A percentile compares a stretch with the other conserved stretches of the same genome.
phyloP scores from a whole-genome alignment of 2,113 vertebrate genomes.

The Poicephalus meyeri region DNA sequence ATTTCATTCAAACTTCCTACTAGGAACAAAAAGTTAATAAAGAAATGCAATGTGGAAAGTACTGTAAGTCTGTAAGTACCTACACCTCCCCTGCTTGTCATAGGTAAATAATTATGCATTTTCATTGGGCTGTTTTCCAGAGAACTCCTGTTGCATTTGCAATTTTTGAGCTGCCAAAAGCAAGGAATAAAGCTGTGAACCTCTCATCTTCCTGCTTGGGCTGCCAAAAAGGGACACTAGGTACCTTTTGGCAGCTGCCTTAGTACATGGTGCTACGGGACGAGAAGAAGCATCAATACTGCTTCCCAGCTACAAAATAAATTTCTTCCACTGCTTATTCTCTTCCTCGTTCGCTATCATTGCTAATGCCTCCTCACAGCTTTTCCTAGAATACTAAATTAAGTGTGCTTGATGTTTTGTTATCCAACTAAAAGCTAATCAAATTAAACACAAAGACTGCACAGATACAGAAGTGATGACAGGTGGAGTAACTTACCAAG shows the following conservation, averaged over 20 bases:
- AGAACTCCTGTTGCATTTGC: not conserved
- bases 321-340: not conserved
- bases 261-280: not conserved
- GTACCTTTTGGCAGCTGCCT: not conserved
- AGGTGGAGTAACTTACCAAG: not conserved
- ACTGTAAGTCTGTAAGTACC: not conserved
- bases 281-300: not conserved
- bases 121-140: not conserved
- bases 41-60: not conserved
- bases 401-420: not conserved
- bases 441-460: not conserved
- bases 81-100: not conserved
- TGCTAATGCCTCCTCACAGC: not conserved
- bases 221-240: not conserved
- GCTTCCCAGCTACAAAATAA: not conserved
- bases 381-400: not conserved
- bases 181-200: not conserved
- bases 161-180: constrained; percentile 17
- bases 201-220: not conserved
- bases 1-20: not conserved
- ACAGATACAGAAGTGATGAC: not conserved
- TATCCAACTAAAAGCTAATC: not conserved
- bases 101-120: not conserved
- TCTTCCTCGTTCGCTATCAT: not conserved
- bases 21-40: not conserved